These are phyloP conservation scores for Melanotaenia duboulayi DNA, from an alignment of 2,113 vertebrate species.

Conservation along the genomic window DNA sequence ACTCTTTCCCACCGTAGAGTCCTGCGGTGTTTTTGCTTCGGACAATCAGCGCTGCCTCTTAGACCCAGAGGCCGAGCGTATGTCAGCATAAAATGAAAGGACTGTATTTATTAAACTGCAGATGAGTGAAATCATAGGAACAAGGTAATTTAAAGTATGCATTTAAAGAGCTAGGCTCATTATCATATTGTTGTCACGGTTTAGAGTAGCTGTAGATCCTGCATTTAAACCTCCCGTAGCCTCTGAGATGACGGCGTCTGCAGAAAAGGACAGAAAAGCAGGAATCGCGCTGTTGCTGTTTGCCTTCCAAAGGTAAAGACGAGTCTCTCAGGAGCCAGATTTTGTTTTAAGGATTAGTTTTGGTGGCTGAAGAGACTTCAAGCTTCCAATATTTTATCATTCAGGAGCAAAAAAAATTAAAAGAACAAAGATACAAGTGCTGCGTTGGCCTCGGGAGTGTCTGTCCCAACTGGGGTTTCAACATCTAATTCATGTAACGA, in stretches of 20 bases:
- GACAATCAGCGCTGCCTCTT: conserved; percentile 70
- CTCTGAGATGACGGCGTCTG: conserved; percentile 31
- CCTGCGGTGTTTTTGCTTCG: conserved; percentile 42
- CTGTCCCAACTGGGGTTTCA: not conserved
- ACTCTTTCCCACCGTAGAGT: not conserved
- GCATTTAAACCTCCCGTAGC: conserved; percentile 66
- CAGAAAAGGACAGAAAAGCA: not conserved
- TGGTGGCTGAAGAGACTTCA: rapidly evolving
- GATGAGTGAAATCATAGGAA: conserved; percentile 36
- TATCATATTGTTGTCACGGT: conserved; percentile 24
- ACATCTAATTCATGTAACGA: not conserved
- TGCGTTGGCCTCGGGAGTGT: no score
- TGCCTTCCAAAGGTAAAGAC: no score
- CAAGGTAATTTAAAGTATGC: conserved; percentile 50
- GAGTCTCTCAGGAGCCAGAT: not conserved
- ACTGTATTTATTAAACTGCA: conserved; percentile 64
- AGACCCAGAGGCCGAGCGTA: conserved; percentile 2
- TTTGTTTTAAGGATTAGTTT: not conserved
- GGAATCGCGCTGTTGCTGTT: not conserved
- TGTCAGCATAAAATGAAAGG: conserved; percentile 33
- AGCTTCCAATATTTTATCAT: not conserved
- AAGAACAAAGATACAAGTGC: not conserved
- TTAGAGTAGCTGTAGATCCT: conserved; percentile 48
- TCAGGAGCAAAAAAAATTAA: not conserved
- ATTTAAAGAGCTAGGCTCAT: conserved; percentile 57